Evolutionary conservation across 2,113 vertebrate species (phyloP), one percentile per base, ranked within the genome.

Genomic region (Acinonyx jubatus): DNA sequence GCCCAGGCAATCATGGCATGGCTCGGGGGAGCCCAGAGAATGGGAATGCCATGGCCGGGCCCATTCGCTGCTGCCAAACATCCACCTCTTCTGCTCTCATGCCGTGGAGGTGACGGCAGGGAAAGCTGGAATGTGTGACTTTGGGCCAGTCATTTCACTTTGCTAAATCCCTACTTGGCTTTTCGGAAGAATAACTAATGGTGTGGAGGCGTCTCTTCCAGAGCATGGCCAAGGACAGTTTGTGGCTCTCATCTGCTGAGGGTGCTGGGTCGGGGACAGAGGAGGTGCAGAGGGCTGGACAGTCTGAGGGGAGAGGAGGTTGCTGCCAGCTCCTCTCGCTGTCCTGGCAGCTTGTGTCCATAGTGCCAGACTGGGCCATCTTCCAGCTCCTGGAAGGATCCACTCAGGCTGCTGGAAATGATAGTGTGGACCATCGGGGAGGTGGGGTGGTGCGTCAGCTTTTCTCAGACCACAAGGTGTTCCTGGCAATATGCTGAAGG

Each of bases 401-500:
- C 12, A 31, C 65, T 55, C n/a, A 5, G 63, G 55, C 73, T 92
- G 16, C 81, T 36, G 23, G 31, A 79, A 65, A 38, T 71, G 50
- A 25, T n/a, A 31, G n/a, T 8, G 13, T 0, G 11, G 38, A n/a
- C 69, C 11, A 1, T 16, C 38, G 14, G 23, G 6, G 63, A 33
- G 29, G 7, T 38, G 41, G 36, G 41, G 23, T 9, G 7, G 45
- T 45, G n/a, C 18, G 0, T 31, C 69, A 89, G 10, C 18, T 41
- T 68, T 79, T 11, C 63, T 13, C 4, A 63, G 94, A 66, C 63
- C 84, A 36, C 29, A 36, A 48, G 25, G 45, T 48, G 7, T 74
- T 98, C 98, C 89, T 89, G 85, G 86, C 94, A 50, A 7, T 21
- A 81, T 78, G 95, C 96, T 97, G 84, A 94, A 97, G 80, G 63